phyloP scores from a whole-genome alignment of 2,888 invertebrate genomes.

The Caenorhabditis sulstoni region DNA sequence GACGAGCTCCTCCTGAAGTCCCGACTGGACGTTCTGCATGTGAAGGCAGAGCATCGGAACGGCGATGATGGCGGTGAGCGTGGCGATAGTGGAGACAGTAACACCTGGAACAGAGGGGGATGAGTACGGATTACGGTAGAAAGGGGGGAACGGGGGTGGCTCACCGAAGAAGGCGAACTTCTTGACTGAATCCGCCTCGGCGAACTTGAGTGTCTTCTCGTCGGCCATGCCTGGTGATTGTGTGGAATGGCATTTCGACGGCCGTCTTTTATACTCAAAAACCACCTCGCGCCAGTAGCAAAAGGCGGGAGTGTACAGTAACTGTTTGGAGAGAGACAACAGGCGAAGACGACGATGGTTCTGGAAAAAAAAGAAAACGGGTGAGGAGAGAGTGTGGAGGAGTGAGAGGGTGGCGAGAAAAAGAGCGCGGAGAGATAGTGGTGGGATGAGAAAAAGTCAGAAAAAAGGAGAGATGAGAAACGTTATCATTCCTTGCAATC shows the following conservation, averaged over 20 bases:
- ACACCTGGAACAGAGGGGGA: constrained; percentile 64
- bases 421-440: constrained; percentile 15
- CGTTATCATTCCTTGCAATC: constrained; percentile 60
- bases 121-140: neutral
- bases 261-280: constrained; percentile 39
- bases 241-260: constrained; percentile 26
- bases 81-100: constrained; percentile 74
- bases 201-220: constrained; percentile 58
- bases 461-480: constrained; percentile 35
- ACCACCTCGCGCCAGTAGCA: constrained; percentile 35
- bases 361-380: constrained; percentile 33
- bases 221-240: constrained; percentile 53
- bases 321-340: constrained; percentile 25
- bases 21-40: constrained; percentile 75
- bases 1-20: constrained; percentile 72
- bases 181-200: constrained; percentile 61
- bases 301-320: constrained; percentile 44
- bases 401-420: neutral
- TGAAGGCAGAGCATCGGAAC: constrained; percentile 79
- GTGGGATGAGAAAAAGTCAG: constrained; percentile 1
- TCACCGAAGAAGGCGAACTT: constrained; percentile 64
- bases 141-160: neutral
- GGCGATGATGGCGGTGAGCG: constrained; percentile 72
- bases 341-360: constrained; percentile 16
- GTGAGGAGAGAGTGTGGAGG: neutral